Conservation (phyloP, 2,797 vertebrate species). For the Perodicticus potto region DNA sequence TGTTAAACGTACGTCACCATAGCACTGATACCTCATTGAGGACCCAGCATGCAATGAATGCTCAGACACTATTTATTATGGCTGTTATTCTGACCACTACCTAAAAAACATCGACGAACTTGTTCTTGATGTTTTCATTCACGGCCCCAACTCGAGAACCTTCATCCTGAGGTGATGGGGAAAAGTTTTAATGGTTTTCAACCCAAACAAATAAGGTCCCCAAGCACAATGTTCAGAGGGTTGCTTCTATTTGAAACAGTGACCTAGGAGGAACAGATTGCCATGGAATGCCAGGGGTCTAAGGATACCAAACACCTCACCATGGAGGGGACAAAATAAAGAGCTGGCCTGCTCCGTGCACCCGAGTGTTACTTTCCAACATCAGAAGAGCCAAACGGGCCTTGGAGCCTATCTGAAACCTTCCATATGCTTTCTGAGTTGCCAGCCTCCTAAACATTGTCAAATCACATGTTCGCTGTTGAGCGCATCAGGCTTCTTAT, state of each 20-base stretch:
- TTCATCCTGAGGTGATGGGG: not conserved
- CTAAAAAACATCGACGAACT: not conserved
- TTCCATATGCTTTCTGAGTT: not conserved
- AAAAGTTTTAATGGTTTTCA: not conserved
- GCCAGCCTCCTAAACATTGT: slow-evolving; percentile 11
- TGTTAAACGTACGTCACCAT: not conserved
- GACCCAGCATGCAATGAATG: not conserved
- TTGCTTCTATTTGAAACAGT: not conserved
- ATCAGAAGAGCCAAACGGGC: not conserved
- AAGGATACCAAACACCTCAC: not conserved
- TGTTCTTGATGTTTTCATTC: not conserved
- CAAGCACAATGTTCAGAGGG: not conserved
- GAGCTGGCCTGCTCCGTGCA: not conserved
- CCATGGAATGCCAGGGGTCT: not conserved
- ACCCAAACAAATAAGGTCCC: not conserved
- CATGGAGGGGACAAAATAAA: rapidly evolving
- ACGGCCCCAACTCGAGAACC: not conserved
- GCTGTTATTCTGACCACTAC: not conserved
- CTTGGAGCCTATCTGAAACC: not conserved
- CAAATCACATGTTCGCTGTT: not conserved
- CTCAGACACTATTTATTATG: not conserved
- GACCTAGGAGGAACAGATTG: not conserved
- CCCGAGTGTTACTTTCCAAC: not conserved
- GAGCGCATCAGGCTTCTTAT: not conserved
- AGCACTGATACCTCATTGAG: not conserved